Base-by-base conservation (phyloP, 2,113 vertebrate genomes). In the Indri indri region DNA sequence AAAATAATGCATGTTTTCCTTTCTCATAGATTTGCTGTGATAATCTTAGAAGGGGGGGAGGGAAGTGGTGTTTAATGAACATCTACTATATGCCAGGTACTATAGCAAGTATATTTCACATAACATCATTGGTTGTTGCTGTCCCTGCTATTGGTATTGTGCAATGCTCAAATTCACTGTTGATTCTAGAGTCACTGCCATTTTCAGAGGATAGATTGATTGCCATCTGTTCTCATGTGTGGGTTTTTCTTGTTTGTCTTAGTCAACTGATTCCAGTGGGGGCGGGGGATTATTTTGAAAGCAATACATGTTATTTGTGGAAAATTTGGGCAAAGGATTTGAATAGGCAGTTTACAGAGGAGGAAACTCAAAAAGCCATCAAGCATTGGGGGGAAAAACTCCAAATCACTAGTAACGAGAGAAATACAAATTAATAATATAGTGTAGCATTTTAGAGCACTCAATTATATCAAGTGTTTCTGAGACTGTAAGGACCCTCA, bases 221-320 rank as follows among this genome's bases (percentile, higher is more conserved):
- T 88, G 63, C 95, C 95, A 96, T 97, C 94, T 97, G 96, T 96
- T 95, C 77, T 71, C 68, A 79, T 47, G 23, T 86, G 90, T 95
- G 94, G n/a, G 83, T 79, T 91, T 96, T 77, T 89, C 52, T 73
- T 88, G 16, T 86, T 59, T 94, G 57, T 94, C 93, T 97, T 96
- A 37, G 37, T 93, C 91, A 94, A 59, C 50, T 34, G 70, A 88
- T 95, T 94, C 70, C 88, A 68, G 66, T 85, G 68, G 70, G 81
- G 37, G 6, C 3, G 3, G 59, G 79, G 89, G 18, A 68, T 92
- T 97, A 91, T 91, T 96, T 97, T 97, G 86, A 95, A 92, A 95
- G 79, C 40, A 93, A 20, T 76, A 37, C 54, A 57, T 70, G 52
- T 83, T 90, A 90, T 89, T 97, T 86, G 66, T 89, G 90, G 73